Percentiles rank a stretch among this genome's conserved stretches.
phyloP scores from a whole-genome alignment of 2,797 vertebrate species.

The Myotis myotis region DNA sequence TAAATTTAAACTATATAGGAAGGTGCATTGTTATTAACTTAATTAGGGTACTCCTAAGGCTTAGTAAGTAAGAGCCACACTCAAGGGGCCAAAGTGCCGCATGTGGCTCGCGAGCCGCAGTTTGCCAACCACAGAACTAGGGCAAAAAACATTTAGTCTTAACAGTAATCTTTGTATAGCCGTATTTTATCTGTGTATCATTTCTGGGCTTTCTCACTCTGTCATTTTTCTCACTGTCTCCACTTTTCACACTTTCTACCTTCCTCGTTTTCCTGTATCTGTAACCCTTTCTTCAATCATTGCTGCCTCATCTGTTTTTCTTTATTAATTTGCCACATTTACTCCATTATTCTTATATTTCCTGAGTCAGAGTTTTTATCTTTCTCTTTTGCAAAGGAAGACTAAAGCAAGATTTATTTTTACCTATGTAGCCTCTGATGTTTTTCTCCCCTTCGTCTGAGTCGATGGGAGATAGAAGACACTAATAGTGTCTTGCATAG shows the following conservation, averaged over 20 bases:
- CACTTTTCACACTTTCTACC: not conserved
- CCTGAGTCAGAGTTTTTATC: not conserved
- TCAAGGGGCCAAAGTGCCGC: no score
- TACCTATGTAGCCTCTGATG: not conserved
- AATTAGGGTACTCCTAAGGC: no score
- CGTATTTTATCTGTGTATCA: not conserved
- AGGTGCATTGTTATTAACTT: no score
- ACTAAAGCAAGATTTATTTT: conserved; percentile 15
- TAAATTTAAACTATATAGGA: no score
- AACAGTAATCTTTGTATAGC: not conserved
- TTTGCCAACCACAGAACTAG: no score
- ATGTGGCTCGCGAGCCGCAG: no score
- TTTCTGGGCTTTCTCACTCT: not conserved
- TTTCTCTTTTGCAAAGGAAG: conserved; percentile 14
- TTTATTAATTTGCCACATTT: not conserved
- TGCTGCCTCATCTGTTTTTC: not conserved
- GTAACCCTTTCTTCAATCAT: not conserved
- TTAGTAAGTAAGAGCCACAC: no score
- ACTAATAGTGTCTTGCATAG: not conserved
- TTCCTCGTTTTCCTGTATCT: not conserved
- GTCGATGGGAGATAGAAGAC: not conserved
- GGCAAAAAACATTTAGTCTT: not conserved
- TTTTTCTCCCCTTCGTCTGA: not conserved
- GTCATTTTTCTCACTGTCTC: not conserved
- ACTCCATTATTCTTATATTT: not conserved